Conservation (phyloP, 1,140 invertebrate genomes). For the Teleopsis dalmanni region DNA sequence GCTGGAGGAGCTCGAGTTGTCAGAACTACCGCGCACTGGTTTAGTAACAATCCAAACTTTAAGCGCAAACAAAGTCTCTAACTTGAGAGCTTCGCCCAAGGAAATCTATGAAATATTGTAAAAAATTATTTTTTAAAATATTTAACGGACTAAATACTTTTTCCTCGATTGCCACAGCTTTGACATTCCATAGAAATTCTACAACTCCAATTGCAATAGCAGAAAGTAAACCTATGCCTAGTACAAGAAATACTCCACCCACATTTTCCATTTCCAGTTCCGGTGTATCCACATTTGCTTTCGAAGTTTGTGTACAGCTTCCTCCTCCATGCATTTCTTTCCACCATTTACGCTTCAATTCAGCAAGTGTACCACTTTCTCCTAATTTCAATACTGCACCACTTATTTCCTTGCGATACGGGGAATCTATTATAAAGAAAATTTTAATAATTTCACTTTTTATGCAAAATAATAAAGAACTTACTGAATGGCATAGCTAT, state of each 20-base stretch:
- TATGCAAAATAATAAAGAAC: constrained; percentile 4
- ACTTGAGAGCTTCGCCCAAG: constrained; percentile 48
- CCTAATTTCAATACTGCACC: constrained; percentile 67
- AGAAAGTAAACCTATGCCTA: constrained; percentile 50
- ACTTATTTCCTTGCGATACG: constrained; percentile 61
- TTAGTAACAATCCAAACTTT: constrained; percentile 46
- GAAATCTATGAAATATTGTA: constrained; percentile 44
- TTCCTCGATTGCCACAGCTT: constrained; percentile 52
- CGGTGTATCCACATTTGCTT: constrained; percentile 29
- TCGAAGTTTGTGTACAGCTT: constrained; percentile 20
- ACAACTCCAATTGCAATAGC: constrained; percentile 50
- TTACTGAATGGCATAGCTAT: constrained; percentile 58
- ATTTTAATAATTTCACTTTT: background rate
- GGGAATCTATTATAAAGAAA: constrained; percentile 51
- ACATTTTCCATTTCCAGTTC: constrained; percentile 57
- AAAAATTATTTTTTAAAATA: background rate
- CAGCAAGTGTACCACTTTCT: constrained; percentile 63
- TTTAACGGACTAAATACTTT: constrained; percentile 37
- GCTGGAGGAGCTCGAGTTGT: constrained; percentile 4
- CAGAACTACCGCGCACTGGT: constrained; percentile 30
- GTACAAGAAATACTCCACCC: constrained; percentile 65
- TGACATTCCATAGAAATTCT: constrained; percentile 59
- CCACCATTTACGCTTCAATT: constrained; percentile 81
- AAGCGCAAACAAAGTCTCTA: constrained; percentile 52
- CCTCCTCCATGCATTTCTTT: constrained; percentile 49